A percentile compares a stretch with the other conserved stretches of the same genome.
Conservation (phyloP, 2,113 vertebrate genomes). For the Benitochromis conjunctus region DNA sequence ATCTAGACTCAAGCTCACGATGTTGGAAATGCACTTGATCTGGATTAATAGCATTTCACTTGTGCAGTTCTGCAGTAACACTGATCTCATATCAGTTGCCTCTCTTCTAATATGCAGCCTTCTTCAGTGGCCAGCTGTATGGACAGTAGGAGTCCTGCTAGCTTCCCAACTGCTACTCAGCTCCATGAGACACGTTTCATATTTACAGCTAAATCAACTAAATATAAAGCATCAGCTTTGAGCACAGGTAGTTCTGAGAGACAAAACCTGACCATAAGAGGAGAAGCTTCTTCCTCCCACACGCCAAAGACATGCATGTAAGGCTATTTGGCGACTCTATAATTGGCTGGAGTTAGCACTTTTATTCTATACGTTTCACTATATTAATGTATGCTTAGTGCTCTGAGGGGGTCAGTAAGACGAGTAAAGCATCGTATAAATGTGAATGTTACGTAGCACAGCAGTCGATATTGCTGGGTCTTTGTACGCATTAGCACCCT, state of each 20-base stretch:
- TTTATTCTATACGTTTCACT: too few species aligned
- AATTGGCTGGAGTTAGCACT: background rate
- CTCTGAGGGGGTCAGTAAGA: background rate
- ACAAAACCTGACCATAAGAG: background rate
- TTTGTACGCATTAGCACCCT: background rate
- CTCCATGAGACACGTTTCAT: background rate
- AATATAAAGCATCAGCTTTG: too few species aligned
- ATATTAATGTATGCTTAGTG: background rate
- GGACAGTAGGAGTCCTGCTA: background rate
- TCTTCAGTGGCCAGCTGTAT: background rate
- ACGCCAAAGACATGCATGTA: background rate
- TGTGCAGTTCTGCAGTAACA: background rate
- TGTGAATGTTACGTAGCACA: background rate
- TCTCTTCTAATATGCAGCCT: background rate
- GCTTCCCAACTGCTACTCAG: background rate
- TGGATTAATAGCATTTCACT: background rate
- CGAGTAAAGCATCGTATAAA: background rate
- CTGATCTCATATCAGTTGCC: background rate
- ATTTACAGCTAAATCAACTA: background rate
- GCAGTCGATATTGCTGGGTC: background rate
- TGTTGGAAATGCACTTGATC: background rate
- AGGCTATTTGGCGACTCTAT: background rate
- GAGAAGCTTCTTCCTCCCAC: background rate
- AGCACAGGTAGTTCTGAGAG: background rate
- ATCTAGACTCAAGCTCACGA: too few species aligned